These are phyloP conservation scores for Watsonalla binaria DNA, from an alignment of 2,888 invertebrate species.

Conservation along the genomic window DNA sequence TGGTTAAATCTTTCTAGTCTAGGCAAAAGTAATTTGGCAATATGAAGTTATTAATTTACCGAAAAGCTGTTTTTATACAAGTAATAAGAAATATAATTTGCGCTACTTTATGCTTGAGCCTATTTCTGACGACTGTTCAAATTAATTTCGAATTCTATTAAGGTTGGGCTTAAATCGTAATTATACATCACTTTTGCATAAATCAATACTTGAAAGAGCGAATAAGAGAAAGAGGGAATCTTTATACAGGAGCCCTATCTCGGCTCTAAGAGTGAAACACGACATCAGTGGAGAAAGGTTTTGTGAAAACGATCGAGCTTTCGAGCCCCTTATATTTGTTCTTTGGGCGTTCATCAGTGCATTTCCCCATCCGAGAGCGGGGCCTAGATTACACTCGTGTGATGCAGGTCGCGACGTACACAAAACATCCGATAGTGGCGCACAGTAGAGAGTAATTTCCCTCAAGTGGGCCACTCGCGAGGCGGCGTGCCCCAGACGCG, in stretches of 20 bases:
- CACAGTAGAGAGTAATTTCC: constrained; percentile 63
- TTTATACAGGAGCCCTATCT: too few relatives aligned
- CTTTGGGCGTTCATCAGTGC: constrained; percentile 7
- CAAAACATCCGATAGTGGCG: constrained; percentile 52
- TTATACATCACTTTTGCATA: background rate
- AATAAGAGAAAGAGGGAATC: too few relatives aligned
- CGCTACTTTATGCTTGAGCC: background rate
- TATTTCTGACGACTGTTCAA: background rate
- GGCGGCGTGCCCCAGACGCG: constrained; percentile 34
- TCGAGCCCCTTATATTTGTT: constrained; percentile 29
- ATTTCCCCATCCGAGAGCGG: constrained; percentile 8
- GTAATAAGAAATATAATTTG: background rate
- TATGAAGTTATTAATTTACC: background rate
- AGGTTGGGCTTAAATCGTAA: background rate
- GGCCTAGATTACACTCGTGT: constrained; percentile 42
- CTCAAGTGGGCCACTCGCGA: constrained; percentile 56
- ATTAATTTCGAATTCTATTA: background rate
- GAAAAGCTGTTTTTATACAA: background rate
- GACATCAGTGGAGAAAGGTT: background rate
- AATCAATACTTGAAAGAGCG: too few relatives aligned
- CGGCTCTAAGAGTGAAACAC: background rate
- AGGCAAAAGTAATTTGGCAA: background rate
- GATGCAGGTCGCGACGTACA: constrained; percentile 39
- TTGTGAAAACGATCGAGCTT: constrained; percentile 31
- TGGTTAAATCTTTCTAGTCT: background rate